Conservation (phyloP, 2,888 invertebrate genomes). For the Caenorhabditis sp. region DNA sequence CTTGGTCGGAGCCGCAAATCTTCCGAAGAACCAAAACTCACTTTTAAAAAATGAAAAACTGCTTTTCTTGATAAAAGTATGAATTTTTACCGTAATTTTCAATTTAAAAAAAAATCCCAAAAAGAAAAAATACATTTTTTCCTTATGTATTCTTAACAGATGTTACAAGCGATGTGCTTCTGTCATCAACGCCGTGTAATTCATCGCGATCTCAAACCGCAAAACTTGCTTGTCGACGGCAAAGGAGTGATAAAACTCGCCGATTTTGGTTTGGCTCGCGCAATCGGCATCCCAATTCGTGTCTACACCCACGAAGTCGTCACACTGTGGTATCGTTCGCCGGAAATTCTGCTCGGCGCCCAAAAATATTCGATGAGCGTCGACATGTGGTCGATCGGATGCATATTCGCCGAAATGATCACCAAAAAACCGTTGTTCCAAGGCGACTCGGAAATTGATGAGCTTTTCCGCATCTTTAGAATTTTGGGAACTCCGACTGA, state of each 20-base stretch:
- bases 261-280: slow-evolving; percentile 94
- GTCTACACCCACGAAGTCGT: slow-evolving; percentile 95
- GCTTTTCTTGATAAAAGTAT: too few relatives aligned
- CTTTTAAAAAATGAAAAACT: too few relatives aligned
- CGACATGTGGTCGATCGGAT: slow-evolving; percentile 86
- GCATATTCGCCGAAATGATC: slow-evolving; percentile 96
- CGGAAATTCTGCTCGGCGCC: slow-evolving; percentile 90
- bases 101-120: too few relatives aligned
- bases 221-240: slow-evolving; percentile 79
- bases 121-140: too few relatives aligned
- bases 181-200: slow-evolving; percentile 78
- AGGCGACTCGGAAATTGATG: slow-evolving; percentile 98
- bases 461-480: slow-evolving; percentile 86
- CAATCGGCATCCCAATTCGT: slow-evolving; percentile 92
- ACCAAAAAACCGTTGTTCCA: slow-evolving; percentile 81
- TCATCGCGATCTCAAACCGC: slow-evolving; percentile 69
- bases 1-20: too few relatives aligned
- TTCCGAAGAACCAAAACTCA: too few relatives aligned
- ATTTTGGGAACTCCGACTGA: slow-evolving; percentile 92
- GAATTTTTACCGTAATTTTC: too few relatives aligned
- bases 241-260: slow-evolving; percentile 94
- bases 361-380: slow-evolving; percentile 91
- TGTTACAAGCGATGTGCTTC: slow-evolving; percentile 87
- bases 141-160: too few relatives aligned
- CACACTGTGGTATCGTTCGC: slow-evolving; percentile 96